Percentiles rank a stretch among this genome's conserved stretches.
These are phyloP conservation scores for Muscicapa striata DNA, from an alignment of 2,797 vertebrate genomes.

Conservation along the genomic window DNA sequence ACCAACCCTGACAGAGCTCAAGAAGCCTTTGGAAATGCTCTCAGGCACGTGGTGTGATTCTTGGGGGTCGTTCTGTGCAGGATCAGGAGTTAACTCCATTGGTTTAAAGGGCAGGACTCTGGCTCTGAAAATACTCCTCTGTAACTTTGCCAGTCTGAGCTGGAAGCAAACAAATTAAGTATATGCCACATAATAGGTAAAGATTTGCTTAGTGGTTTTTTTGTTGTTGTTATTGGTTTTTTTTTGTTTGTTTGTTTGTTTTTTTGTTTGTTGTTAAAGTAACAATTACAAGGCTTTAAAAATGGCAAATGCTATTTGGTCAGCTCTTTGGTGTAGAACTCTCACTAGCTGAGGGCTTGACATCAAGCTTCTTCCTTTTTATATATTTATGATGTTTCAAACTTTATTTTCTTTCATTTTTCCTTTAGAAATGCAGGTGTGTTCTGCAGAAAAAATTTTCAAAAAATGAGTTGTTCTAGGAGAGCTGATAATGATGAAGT, in stretches of 20 bases:
- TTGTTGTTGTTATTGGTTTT: too few relatives aligned
- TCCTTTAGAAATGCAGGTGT: background rate
- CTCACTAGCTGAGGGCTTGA: background rate
- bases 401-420: background rate
- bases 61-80: background rate
- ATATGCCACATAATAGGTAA: background rate
- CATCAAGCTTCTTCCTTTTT: background rate
- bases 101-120: background rate
- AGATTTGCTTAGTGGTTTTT: background rate
- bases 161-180: background rate
- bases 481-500: background rate
- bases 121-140: background rate
- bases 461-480: background rate
- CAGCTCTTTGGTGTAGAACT: background rate
- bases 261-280: background rate
- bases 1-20: background rate
- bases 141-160: background rate
- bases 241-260: too few relatives aligned
- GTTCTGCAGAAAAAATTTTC: background rate
- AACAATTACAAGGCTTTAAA: background rate
- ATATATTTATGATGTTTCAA: background rate
- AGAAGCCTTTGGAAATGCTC: background rate
- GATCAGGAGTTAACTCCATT: background rate
- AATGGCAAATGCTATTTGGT: fast-evolving
- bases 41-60: background rate